Conservation (phyloP, 2,888 invertebrate species). For the Cryptosula pallasiana region DNA sequence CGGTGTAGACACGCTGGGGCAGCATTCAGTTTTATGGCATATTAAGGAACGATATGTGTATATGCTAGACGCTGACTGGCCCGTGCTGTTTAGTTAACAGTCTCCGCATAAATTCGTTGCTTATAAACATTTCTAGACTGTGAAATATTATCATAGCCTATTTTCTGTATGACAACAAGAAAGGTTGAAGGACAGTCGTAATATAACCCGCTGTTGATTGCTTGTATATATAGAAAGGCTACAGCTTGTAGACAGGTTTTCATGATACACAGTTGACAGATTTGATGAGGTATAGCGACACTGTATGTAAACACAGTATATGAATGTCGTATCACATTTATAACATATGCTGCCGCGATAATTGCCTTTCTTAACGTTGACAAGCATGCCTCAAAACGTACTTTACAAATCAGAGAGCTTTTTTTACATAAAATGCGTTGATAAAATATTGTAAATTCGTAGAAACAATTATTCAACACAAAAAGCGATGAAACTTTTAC, state of each 20-base stretch:
- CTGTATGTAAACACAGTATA: slow-evolving; percentile 8
- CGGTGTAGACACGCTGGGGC: background rate
- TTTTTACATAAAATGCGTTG: background rate
- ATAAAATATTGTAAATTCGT: background rate
- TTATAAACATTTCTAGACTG: slow-evolving; percentile 24
- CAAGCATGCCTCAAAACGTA: no score
- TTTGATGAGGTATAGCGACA: slow-evolving; percentile 15
- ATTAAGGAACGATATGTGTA: background rate
- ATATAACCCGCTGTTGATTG: background rate
- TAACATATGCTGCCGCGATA: background rate
- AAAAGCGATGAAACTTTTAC: no score
- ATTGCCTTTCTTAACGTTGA: no score
- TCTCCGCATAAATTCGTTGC: slow-evolving; percentile 22
- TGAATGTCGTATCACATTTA: background rate
- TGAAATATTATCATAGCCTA: slow-evolving; percentile 22
- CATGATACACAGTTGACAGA: background rate
- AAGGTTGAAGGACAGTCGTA: background rate
- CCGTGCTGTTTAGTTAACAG: slow-evolving; percentile 19
- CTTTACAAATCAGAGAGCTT: background rate
- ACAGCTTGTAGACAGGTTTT: background rate
- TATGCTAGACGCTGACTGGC: background rate
- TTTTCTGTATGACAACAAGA: background rate
- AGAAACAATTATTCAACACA: background rate
- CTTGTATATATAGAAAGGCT: background rate
- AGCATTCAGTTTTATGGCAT: background rate